These are phyloP conservation scores for Drosophila longiperda DNA, from an alignment of 2,888 invertebrate genomes.

Conservation along the genomic window DNA sequence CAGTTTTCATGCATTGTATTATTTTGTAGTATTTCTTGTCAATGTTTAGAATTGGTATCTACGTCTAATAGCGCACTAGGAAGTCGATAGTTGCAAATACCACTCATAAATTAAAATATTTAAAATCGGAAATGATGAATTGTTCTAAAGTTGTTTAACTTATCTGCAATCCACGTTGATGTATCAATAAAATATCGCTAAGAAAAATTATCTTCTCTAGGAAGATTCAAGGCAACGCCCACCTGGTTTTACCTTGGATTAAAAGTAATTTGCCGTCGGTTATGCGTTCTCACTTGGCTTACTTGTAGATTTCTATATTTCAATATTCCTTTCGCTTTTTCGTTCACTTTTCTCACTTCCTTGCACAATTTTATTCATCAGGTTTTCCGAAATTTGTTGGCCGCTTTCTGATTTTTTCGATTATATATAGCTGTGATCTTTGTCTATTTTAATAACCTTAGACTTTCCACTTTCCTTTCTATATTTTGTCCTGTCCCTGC, in stretches of 20 bases:
- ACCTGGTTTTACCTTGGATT: not conserved
- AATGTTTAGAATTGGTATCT: not conserved
- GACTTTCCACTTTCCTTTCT: not conserved
- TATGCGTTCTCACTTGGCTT: not conserved
- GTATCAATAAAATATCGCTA: not conserved
- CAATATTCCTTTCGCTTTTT: not conserved
- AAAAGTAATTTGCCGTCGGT: not conserved
- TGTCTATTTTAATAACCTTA: not conserved
- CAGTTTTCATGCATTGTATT: not conserved
- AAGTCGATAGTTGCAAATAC: not conserved
- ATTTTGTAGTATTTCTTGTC: not conserved
- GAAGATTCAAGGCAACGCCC: not conserved
- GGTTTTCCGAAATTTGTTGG: not conserved
- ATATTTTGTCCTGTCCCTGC: not conserved
- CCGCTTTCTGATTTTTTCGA: not conserved
- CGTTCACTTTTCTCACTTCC: not conserved
- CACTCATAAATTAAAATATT: not conserved
- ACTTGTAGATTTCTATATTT: not conserved
- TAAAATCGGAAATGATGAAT: not conserved
- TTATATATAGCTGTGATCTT: not conserved
- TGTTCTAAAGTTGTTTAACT: not conserved
- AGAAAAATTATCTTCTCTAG: not conserved
- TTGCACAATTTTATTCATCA: not conserved
- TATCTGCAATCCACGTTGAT: not conserved
- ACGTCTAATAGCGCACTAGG: fast-evolving